phyloP scores from a whole-genome alignment of 30 jellyfish, hydroid and myxozoan species.

The Pelagia noctiluca region DNA sequence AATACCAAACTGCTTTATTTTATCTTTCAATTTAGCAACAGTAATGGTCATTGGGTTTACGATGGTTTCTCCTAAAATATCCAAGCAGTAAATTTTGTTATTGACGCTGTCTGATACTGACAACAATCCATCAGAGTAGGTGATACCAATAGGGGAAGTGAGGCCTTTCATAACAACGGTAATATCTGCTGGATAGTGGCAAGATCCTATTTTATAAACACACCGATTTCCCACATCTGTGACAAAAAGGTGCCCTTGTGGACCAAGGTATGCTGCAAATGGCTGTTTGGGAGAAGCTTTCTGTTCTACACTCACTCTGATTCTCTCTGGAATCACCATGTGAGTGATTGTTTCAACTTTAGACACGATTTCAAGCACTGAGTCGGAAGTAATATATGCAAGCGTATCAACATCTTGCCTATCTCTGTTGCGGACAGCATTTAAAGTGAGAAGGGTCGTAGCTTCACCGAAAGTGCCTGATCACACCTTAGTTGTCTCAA shows the following conservation, averaged over 20 bases:
- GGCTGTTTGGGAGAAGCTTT: not conserved
- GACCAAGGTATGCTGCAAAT: constrained; percentile 16
- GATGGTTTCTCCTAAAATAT: constrained; percentile 1
- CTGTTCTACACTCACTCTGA: constrained; percentile 27
- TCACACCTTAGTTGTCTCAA: constrained; percentile 35
- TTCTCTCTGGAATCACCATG: constrained; percentile 25
- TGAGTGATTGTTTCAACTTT: constrained; percentile 15
- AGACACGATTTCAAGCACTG: constrained; percentile 20
- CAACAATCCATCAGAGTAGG: constrained; percentile 1
- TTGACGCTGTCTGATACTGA: constrained; percentile 15
- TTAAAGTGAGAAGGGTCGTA: not conserved
- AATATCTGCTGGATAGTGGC: constrained; percentile 52
- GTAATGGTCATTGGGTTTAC: not conserved
- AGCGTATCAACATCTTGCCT: constrained; percentile 56
- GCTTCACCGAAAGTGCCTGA: not conserved
- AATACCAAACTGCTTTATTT: not conserved
- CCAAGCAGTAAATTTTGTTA: not conserved
- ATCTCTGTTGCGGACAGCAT: constrained; percentile 49
- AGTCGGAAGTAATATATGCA: constrained; percentile 15
- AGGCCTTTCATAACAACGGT: not conserved
- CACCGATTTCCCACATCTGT: constrained; percentile 27
- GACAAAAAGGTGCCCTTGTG: constrained; percentile 3
- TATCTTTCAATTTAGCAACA: not conserved
- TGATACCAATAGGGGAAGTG: constrained; percentile 1
- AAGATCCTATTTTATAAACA: not conserved